phyloP scores from a whole-genome alignment of 2,888 invertebrate species.

The Watsonalla binaria region DNA sequence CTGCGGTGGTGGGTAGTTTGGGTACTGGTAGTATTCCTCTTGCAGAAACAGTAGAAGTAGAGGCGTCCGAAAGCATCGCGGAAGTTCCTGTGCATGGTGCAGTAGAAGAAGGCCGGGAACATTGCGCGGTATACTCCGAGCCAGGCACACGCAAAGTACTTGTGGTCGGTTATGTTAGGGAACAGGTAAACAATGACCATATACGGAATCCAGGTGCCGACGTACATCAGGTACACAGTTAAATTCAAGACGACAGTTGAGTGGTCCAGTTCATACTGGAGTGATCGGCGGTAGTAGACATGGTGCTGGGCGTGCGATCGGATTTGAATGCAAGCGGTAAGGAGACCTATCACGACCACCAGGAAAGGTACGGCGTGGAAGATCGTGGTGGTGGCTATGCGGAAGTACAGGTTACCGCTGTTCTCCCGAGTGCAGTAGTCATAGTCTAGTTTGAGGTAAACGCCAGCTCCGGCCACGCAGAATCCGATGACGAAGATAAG shows the following conservation, averaged over 20 bases:
- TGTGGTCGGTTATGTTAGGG: constrained; percentile 62
- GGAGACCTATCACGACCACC: constrained; percentile 75
- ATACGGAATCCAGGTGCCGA: constrained; percentile 84
- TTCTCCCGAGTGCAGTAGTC: constrained; percentile 82
- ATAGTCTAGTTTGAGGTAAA: constrained; percentile 79
- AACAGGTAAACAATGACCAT: constrained; percentile 77
- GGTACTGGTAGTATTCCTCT: constrained; percentile 80
- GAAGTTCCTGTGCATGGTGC: constrained; percentile 82
- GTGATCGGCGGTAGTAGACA: constrained; percentile 79
- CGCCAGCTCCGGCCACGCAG: constrained; percentile 79
- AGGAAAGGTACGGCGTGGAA: constrained; percentile 80
- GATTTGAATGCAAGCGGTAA: constrained; percentile 69
- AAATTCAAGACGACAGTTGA: constrained; percentile 81
- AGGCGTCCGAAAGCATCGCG: constrained; percentile 84
- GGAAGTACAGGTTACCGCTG: constrained; percentile 76
- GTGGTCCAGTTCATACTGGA: constrained; percentile 81
- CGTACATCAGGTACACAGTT: constrained; percentile 80
- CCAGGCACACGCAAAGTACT: constrained; percentile 84
- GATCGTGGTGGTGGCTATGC: constrained; percentile 74
- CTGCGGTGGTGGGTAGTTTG: constrained; percentile 80
- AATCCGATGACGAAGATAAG: constrained; percentile 78
- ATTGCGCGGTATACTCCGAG: constrained; percentile 84
- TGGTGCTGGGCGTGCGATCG: constrained; percentile 72
- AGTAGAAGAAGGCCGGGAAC: constrained; percentile 80
- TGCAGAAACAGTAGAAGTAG: constrained; percentile 90